phyloP scores from a whole-genome alignment of 2,797 vertebrate genomes.

The Neosalanx taihuensis region DNA sequence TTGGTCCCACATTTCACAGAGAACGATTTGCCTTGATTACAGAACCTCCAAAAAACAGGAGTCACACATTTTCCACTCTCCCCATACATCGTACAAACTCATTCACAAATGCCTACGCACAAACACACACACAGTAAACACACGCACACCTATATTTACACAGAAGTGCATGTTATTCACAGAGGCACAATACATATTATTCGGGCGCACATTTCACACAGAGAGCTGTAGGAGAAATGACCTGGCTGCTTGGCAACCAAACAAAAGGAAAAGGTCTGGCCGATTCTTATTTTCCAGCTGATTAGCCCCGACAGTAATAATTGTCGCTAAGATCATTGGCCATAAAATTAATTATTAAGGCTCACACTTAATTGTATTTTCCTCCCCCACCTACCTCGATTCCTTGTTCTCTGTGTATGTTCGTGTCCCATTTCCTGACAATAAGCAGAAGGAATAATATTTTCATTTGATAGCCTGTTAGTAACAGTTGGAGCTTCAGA shows the following conservation, averaged over 20 bases:
- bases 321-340: conserved; percentile 66
- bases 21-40: conserved; percentile 37
- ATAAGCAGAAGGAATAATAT: conserved; percentile 33
- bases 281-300: conserved; percentile 72
- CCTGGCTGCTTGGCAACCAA: conserved; percentile 69
- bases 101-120: not conserved
- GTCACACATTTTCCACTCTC: conserved; percentile 36
- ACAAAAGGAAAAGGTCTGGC: conserved; percentile 60
- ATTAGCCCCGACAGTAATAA: conserved; percentile 70
- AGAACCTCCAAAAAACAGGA: conserved; percentile 17
- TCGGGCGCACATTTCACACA: conserved; percentile 40
- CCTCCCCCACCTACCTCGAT: conserved; percentile 28
- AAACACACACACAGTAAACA: conserved; percentile 50
- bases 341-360: conserved; percentile 71
- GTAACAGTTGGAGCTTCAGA: not conserved
- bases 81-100: conserved; percentile 37
- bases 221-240: conserved; percentile 54
- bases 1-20: conserved; percentile 33
- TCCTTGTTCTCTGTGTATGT: conserved; percentile 29
- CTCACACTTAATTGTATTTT: conserved; percentile 54
- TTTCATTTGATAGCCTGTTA: not conserved
- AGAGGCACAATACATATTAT: conserved; percentile 26
- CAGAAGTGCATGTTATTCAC: conserved; percentile 43
- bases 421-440: conserved; percentile 50
- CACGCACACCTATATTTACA: conserved; percentile 53